A percentile compares a stretch with the other conserved stretches of the same genome.
Conservation (phyloP, 2,888 invertebrate genomes). For the Seira ritae region DNA sequence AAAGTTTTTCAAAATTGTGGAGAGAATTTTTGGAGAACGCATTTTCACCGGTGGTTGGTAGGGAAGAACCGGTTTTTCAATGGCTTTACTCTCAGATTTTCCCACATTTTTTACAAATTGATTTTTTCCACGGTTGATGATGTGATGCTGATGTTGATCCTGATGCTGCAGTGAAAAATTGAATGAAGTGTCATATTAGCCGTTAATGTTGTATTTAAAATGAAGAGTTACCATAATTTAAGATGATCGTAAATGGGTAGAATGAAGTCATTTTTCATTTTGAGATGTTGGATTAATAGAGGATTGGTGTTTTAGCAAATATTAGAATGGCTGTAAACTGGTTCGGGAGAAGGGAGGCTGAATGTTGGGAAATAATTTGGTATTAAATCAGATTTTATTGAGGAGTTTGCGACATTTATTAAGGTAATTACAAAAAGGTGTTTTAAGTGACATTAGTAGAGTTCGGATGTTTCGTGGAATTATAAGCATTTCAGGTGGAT, state of each 20-base stretch:
- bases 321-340: not conserved
- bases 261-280: conserved; percentile 2
- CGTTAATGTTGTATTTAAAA: not conserved
- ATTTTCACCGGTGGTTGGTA: not conserved
- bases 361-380: not conserved
- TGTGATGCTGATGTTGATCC: too few species aligned
- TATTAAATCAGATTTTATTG: not conserved
- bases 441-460: too few species aligned
- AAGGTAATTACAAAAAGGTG: not conserved
- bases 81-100: not conserved
- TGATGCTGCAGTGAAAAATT: not conserved
- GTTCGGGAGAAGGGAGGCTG: not conserved
- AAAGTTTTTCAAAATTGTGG: not conserved
- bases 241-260: not conserved
- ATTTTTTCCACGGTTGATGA: conserved; percentile 6
- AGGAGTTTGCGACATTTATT: not conserved
- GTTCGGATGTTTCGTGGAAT: too few species aligned
- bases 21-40: not conserved
- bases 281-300: not conserved
- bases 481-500: too few species aligned
- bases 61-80: not conserved
- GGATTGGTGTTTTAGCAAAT: not conserved
- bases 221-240: not conserved
- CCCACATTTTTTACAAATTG: conserved; percentile 11
- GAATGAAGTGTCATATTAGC: not conserved